A percentile compares a stretch with the other conserved stretches of the same genome.
Evolutionary conservation across 2,888 invertebrate genomes (phyloP).

Genomic region (Drosophila rubida): DNA sequence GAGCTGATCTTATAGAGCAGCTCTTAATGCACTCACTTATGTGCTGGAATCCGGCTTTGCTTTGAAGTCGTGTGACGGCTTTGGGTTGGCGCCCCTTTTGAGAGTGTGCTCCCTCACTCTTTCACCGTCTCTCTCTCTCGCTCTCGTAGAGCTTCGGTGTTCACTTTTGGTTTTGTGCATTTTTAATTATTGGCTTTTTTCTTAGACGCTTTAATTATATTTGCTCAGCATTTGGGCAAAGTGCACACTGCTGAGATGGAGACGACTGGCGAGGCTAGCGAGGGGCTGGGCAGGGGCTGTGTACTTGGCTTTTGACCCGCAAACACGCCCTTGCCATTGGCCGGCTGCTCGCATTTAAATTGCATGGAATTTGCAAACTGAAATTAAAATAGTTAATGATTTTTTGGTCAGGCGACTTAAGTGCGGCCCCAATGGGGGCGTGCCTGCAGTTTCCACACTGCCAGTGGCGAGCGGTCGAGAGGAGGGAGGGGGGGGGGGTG

Average conservation of each 20-base stretch:
- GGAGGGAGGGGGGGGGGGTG: not conserved
- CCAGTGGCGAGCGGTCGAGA: not conserved
- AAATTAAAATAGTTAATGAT: slow-evolving; percentile 79
- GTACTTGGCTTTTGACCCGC: slow-evolving; percentile 30
- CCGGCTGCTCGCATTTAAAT: slow-evolving; percentile 64
- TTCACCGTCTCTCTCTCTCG: not conserved
- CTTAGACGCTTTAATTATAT: slow-evolving; percentile 78
- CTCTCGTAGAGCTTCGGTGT: slow-evolving; percentile 14
- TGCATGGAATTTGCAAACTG: slow-evolving; percentile 79
- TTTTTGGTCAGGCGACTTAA: slow-evolving; percentile 76
- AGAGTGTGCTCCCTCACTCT: not conserved
- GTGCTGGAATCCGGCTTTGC: not conserved
- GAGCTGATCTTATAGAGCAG: slow-evolving; percentile 3
- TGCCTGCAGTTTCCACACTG: slow-evolving; percentile 18
- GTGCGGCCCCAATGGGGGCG: slow-evolving; percentile 63
- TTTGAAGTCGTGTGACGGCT: slow-evolving; percentile 6
- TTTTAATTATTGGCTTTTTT: slow-evolving; percentile 79
- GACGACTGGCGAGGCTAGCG: not conserved
- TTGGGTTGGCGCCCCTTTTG: not conserved
- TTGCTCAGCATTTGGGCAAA: slow-evolving; percentile 73
- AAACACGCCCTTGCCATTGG: slow-evolving; percentile 60
- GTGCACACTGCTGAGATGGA: slow-evolving; percentile 30
- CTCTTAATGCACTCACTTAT: not conserved
- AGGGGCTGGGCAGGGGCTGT: not conserved
- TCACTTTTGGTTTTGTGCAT: slow-evolving; percentile 75